Base-by-base conservation (phyloP, 2,113 vertebrate species). In the Ranitomeya variabilis region DNA sequence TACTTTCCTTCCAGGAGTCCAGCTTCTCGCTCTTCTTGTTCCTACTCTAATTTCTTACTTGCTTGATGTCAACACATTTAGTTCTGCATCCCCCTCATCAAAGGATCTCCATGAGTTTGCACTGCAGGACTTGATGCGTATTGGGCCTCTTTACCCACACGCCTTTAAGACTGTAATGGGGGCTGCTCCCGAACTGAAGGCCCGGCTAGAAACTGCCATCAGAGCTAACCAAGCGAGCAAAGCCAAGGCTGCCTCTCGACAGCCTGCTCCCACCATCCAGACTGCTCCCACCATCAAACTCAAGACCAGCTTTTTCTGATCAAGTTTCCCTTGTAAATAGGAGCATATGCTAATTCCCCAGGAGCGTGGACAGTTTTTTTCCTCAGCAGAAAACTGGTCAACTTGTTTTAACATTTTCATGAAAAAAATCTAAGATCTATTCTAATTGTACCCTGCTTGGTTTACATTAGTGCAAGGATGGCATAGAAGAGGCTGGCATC, bases 141-240 rank as follows among this genome's bases (percentile, higher is more conserved):
- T 99, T 78, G 98, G 99, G 19, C 99, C 99, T 26, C 96, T 98
- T 83, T 99, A 99, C 90, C 98, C 99, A 55, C 96, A 94, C 52
- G 98, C 98, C 91, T 99, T 99, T 94, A 99, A 99, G 94, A 96
- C 95, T 13, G 98, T 99, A n/a, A 98, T 99, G 91, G 97, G 98
- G 88, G 98, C 98, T 13, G 98, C 97, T 83, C 97, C 97, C 21
- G 98, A 99, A 91, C 94, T 99, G 89, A 99, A 99, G 94, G 95
- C 93, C 31, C 96, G 96, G 52, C 95, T 99, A 89, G 98, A 99
- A 95, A 97, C 96, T 77, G 99, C 99, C 83, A 95, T 99, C 90
- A 94, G 96, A 89, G 97, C 97, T 90, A 98, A 96, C 90, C 98
- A 99, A 91, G 98, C 97, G 37, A 98, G 96, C 96, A 97, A 96